A percentile compares a stretch with the other conserved stretches of the same genome.
These are phyloP conservation scores for Andinoacara biseriatus DNA, from an alignment of 2,113 vertebrate species.

Conservation along the genomic window DNA sequence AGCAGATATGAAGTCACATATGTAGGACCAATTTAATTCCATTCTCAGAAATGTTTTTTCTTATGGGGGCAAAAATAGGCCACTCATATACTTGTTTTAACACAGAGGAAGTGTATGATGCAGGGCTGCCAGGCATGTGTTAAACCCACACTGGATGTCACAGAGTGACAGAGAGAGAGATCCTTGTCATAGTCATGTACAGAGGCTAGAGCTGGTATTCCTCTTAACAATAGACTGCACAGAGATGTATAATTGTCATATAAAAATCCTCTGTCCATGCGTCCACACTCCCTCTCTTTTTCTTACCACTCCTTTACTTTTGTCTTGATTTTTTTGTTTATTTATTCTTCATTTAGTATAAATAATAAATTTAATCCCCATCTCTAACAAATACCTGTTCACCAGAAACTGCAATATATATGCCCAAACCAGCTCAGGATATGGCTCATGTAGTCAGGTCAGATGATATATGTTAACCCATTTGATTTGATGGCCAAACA, in stretches of 20 bases:
- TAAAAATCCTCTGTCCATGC: background rate
- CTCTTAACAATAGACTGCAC: background rate
- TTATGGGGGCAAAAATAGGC: background rate
- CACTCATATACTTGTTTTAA: background rate
- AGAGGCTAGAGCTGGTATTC: background rate
- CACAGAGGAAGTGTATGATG: background rate
- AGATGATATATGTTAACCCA: background rate
- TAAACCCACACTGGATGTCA: background rate
- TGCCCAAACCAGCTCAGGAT: background rate
- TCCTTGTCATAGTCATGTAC: background rate
- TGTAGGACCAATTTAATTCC: background rate
- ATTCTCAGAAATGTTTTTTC: background rate
- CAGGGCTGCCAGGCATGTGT: background rate
- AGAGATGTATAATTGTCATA: background rate
- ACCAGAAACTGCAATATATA: background rate
- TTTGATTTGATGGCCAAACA: background rate
- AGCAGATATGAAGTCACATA: background rate
- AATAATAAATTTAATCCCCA: background rate
- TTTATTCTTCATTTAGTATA: background rate
- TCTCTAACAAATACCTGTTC: background rate
- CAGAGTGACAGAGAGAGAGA: background rate
- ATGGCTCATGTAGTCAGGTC: background rate
- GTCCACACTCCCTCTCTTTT: background rate
- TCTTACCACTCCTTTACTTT: background rate
- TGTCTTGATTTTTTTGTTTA: background rate